A percentile compares a stretch with the other conserved stretches of the same genome.
phyloP scores from a whole-genome alignment of 1,140 invertebrate species.

The Calliopsis andreniformis region DNA sequence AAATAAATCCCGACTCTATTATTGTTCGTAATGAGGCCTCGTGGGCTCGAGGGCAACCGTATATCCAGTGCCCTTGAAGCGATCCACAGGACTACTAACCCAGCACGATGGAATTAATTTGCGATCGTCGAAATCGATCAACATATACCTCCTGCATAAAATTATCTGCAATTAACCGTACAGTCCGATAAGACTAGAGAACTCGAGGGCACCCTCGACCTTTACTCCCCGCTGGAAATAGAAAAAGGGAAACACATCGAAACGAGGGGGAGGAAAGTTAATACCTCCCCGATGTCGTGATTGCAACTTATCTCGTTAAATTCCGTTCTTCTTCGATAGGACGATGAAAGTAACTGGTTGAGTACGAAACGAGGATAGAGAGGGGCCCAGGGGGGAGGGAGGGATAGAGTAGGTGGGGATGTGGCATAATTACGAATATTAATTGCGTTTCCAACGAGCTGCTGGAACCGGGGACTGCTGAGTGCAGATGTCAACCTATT shows the following conservation, averaged over 20 bases:
- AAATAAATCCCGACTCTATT: constrained; percentile 70
- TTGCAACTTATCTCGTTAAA: constrained; percentile 72
- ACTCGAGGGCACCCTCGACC: constrained; percentile 10
- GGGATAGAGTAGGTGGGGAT: constrained; percentile 57
- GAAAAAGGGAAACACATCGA: constrained; percentile 8
- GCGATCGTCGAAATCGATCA: not conserved
- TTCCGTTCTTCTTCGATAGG: constrained; percentile 63
- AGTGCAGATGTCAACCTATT: constrained; percentile 82
- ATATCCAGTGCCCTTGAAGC: not conserved
- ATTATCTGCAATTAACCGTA: not conserved
- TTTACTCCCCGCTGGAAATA: not conserved
- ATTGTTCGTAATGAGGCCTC: constrained; percentile 54
- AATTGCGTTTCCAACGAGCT: constrained; percentile 79
- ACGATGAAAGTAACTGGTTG: constrained; percentile 55
- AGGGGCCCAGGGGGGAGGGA: not conserved
- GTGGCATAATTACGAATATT: constrained; percentile 80
- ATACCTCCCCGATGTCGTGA: constrained; percentile 47
- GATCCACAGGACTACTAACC: too few species aligned
- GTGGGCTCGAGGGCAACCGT: not conserved
- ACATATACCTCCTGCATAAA: too few species aligned
- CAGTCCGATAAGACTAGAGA: constrained; percentile 4
- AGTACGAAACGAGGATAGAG: constrained; percentile 46
- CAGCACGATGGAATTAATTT: too few species aligned
- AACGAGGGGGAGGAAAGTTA: constrained; percentile 34
- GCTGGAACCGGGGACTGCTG: constrained; percentile 75